These are phyloP conservation scores for Nematolebias whitei DNA, from an alignment of 2,113 vertebrate species.

Conservation along the genomic window DNA sequence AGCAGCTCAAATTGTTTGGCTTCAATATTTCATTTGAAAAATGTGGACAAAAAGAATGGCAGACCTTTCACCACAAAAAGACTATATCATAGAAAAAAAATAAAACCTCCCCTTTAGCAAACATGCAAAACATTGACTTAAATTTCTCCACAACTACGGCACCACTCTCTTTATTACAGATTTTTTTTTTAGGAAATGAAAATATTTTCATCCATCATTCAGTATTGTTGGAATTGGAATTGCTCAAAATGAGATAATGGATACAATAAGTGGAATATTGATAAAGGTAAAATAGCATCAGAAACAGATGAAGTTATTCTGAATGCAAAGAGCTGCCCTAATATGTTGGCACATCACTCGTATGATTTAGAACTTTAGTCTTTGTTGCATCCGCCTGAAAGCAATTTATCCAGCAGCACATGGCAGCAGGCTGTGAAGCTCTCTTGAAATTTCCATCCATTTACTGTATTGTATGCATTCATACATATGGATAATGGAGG, in stretches of 20 bases:
- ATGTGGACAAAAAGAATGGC: conserved; percentile 10
- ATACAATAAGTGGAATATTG: too few species aligned
- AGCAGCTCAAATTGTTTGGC: not conserved
- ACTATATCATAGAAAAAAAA: not conserved
- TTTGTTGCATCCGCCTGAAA: not conserved
- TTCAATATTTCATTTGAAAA: conserved; percentile 12
- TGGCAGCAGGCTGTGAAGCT: not conserved
- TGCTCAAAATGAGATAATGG: too few species aligned
- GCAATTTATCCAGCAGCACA: not conserved
- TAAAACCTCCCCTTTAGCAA: not conserved
- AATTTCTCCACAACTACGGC: not conserved
- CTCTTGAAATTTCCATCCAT: not conserved
- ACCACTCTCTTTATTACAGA: not conserved
- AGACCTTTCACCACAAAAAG: not conserved
- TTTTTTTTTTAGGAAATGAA: not conserved
- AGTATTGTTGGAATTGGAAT: too few species aligned
- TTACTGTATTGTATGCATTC: not conserved
- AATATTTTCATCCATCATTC: not conserved
- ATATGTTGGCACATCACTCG: not conserved
- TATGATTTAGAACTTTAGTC: conserved; percentile 5
- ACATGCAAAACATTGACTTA: conserved; percentile 9
- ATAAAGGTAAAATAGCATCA: not conserved
- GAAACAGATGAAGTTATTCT: not conserved
- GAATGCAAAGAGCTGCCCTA: not conserved
- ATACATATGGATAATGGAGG: not conserved